Base-by-base conservation (phyloP, 2,888 invertebrate species). In the Parnassius orleans region DNA sequence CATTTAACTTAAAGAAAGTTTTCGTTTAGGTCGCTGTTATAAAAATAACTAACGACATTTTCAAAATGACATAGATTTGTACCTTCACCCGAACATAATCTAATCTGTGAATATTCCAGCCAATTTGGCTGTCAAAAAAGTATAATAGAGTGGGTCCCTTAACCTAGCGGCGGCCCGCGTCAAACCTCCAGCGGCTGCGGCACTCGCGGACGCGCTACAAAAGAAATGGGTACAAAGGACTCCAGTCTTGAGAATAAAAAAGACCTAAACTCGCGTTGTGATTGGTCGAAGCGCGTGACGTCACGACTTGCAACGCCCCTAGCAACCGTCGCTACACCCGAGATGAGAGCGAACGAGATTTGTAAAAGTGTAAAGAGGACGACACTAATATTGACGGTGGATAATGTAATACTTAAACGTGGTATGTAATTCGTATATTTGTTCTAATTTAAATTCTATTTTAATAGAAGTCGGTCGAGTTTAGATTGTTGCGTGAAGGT, bases 301-400 rank as follows among this genome's bases (percentile, higher is more conserved):
- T 91, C 90, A 91, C 76, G 59, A 2, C 61, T 65, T 64, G 80
- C 84, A 77, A 83, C 92, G 89, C 91, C 92, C 91, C 78, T 90
- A 83, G 85, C 90, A 87, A 91, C 91, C 80, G 87, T 89, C 84
- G 82, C 89, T 83, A 86, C 81, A 84, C 83, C 81, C 81, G 91
- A 91, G 92, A 92, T 88, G 86, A 90, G 84, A 81, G 77, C 65
- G 80, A 83, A 76, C 70, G 83, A 80, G 84, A 83, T 79, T 74
- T 72, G 72, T 69, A 76, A 73, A 79, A 77, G 79, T 70, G 81
- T 83, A 79, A 76, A 79, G 81, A 87, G 87, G 80, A 83, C 80
- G 75, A 75, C 80, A 76, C 75, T 75, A 77, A 79, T 81, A 80
- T 83, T 81, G 83, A 82, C 79, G 76, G 68, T 70, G 64, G 60